A percentile compares a stretch with the other conserved stretches of the same genome.
Conservation (phyloP, 2,113 vertebrate species). For the Psephotus haematonotus region DNA sequence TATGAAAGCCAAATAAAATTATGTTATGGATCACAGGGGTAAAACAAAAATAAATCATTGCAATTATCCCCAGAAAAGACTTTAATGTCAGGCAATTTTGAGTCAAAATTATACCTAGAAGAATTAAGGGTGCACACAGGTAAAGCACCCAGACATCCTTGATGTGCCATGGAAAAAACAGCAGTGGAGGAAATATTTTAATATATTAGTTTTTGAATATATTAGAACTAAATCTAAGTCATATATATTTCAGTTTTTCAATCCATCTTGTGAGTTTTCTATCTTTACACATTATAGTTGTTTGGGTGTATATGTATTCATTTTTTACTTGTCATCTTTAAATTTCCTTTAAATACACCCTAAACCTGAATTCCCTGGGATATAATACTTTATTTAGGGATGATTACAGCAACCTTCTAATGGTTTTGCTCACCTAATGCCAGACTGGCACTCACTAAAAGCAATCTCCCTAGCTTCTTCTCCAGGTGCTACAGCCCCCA, state of each 20-base stretch:
- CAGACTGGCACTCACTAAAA: constrained; percentile 3
- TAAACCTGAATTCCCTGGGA: background rate
- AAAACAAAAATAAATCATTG: background rate
- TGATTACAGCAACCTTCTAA: background rate
- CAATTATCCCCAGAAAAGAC: constrained; percentile 17
- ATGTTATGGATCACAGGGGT: background rate
- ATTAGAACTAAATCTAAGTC: background rate
- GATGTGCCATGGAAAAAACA: background rate
- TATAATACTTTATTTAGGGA: background rate
- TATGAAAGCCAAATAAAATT: background rate
- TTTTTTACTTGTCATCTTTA: background rate
- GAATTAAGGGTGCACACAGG: background rate
- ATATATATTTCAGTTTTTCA: background rate
- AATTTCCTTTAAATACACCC: background rate
- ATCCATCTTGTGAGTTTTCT: background rate
- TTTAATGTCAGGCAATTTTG: background rate
- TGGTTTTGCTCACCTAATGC: constrained; percentile 17
- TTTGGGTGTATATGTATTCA: background rate
- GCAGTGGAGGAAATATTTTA: background rate
- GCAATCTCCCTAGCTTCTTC: background rate
- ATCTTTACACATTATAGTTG: background rate
- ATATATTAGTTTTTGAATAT: background rate
- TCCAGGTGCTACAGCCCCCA: background rate
- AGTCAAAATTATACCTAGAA: background rate
- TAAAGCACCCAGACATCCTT: background rate